These are phyloP conservation scores for Pitta sordida DNA, from an alignment of 2,113 vertebrate species.

Conservation along the genomic window DNA sequence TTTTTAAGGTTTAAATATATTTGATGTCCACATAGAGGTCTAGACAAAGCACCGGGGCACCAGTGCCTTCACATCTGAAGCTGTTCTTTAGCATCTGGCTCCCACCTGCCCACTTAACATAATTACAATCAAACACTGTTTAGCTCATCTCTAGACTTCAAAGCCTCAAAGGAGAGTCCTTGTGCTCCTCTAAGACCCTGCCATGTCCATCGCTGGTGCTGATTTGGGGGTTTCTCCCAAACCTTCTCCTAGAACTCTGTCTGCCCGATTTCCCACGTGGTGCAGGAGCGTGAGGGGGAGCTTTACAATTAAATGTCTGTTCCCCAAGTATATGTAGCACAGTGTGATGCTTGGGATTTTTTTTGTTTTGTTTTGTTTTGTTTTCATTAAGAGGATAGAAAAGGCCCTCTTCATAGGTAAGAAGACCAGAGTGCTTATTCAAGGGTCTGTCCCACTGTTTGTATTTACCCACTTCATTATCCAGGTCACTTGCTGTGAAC, in stretches of 20 bases:
- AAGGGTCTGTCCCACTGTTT: not conserved
- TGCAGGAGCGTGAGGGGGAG: not conserved
- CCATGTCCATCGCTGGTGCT: not conserved
- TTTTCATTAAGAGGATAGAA: not conserved
- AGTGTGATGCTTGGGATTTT: not conserved
- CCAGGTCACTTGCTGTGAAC: not conserved
- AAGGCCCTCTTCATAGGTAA: not conserved
- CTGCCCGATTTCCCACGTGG: accelerated
- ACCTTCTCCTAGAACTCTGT: not conserved
- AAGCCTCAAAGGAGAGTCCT: not conserved
- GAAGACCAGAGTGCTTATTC: not conserved
- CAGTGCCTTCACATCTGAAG: not conserved
- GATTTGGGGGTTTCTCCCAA: not conserved
- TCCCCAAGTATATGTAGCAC: accelerated
- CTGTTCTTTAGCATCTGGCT: slow-evolving; percentile 31
- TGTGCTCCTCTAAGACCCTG: not conserved
- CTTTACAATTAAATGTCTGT: not conserved
- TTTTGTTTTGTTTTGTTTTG: not conserved
- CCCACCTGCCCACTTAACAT: slow-evolving; percentile 39
- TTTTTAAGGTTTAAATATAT: not conserved
- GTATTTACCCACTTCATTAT: not conserved
- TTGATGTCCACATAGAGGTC: not conserved
- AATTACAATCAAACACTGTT: slow-evolving; percentile 8
- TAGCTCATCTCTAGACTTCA: slow-evolving; percentile 17
- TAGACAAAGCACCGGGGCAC: not conserved